Conservation (phyloP, 2,888 invertebrate species). For the Sinodicranocentrus sp. region DNA sequence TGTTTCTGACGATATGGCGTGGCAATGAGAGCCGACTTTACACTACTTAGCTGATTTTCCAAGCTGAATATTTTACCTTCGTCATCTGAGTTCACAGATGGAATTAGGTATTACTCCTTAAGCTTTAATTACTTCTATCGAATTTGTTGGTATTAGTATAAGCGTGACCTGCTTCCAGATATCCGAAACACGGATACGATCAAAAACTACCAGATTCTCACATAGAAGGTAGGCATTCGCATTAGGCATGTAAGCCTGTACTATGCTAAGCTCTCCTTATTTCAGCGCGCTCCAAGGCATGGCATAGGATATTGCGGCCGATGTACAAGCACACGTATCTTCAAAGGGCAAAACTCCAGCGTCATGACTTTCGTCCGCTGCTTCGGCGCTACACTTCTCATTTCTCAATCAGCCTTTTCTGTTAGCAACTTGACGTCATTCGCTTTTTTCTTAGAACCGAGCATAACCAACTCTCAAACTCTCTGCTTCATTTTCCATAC, state of each 20-base stretch:
- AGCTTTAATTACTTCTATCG: conserved; percentile 15
- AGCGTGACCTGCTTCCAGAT: conserved; percentile 30
- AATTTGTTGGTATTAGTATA: neutral
- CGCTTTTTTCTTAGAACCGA: too few relatives aligned
- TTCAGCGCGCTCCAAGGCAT: conserved; percentile 32
- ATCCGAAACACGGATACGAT: conserved; percentile 31
- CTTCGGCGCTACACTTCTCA: neutral
- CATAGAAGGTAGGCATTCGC: conserved; percentile 10
- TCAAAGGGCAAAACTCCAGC: neutral
- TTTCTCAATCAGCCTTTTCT: too few relatives aligned
- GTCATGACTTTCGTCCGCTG: neutral
- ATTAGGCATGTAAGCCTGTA: neutral
- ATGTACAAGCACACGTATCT: neutral
- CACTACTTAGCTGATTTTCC: conserved; percentile 42
- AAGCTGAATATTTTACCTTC: conserved; percentile 48
- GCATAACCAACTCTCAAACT: too few relatives aligned
- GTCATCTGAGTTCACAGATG: conserved; percentile 60
- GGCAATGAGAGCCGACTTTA: neutral
- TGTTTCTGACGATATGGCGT: too few relatives aligned
- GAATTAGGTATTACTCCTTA: conserved; percentile 30
- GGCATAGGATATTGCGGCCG: conserved; percentile 2
- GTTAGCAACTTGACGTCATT: too few relatives aligned
- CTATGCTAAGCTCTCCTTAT: neutral
- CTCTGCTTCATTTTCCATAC: too few relatives aligned
- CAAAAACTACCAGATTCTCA: neutral